Evolutionary conservation across 2,113 vertebrate species (phyloP).

Genomic region (Phylloscopus trochiloides): DNA sequence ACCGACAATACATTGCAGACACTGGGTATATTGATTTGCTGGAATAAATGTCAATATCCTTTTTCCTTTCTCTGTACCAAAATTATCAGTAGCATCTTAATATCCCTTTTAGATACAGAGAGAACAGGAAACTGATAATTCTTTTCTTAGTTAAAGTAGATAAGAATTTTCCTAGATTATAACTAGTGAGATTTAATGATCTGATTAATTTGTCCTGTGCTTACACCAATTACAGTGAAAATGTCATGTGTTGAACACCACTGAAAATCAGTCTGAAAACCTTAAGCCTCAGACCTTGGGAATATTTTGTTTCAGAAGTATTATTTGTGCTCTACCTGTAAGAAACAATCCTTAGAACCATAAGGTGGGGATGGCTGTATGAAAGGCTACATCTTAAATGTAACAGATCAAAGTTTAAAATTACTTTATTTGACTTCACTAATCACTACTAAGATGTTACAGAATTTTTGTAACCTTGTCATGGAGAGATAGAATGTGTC

Average conservation of each 20-base stretch:
- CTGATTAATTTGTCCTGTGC: not conserved
- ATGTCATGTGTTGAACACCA: not conserved
- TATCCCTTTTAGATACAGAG: not conserved
- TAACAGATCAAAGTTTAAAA: not conserved
- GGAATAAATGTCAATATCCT: not conserved
- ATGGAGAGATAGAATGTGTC: not conserved
- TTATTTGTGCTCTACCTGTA: not conserved
- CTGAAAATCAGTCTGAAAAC: not conserved
- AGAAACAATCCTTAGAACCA: not conserved
- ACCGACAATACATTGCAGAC: not conserved
- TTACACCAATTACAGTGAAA: not conserved
- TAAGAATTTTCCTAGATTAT: not conserved
- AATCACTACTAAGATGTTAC: not conserved
- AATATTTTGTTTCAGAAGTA: not conserved
- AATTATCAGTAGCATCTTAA: not conserved
- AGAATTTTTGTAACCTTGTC: not conserved
- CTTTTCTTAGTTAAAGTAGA: not conserved
- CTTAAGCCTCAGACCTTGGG: not conserved
- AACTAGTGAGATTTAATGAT: not conserved
- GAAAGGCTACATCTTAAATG: not conserved
- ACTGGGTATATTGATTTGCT: fast-evolving
- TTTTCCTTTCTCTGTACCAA: not conserved
- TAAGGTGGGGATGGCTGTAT: not conserved
- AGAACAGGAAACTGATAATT: not conserved
- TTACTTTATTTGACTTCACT: not conserved